Conservation (phyloP, 2,113 vertebrate species). For the Melierax canorus region DNA sequence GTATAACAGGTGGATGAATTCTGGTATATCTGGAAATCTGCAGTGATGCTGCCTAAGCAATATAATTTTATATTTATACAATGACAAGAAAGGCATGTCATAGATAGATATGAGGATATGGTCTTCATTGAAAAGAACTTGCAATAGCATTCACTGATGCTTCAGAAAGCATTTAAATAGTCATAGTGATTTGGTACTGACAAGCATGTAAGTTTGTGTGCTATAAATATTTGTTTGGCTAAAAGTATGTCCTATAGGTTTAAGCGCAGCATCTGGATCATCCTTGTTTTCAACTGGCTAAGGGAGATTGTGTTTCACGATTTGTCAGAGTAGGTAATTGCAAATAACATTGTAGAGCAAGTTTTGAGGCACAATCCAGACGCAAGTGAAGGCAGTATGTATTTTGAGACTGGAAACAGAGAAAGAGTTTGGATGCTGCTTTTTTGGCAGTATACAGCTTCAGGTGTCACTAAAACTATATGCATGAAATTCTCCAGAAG, state of each 20-base stretch:
- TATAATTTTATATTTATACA: background rate
- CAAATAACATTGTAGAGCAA: background rate
- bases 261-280: background rate
- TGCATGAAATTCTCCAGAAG: conserved; percentile 67
- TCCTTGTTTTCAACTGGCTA: background rate
- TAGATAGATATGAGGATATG: background rate
- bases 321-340: background rate
- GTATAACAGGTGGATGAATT: background rate
- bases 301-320: background rate
- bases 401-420: background rate
- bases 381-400: background rate
- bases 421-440: background rate
- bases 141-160: background rate
- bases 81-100: background rate
- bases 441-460: conserved; percentile 33
- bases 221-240: background rate
- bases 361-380: background rate
- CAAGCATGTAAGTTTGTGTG: background rate
- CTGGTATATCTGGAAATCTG: background rate
- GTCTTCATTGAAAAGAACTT: background rate
- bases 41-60: background rate
- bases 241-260: background rate
- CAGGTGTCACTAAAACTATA: conserved; percentile 42
- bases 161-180: background rate
- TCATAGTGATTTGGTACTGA: background rate